Evolutionary conservation across 2,797 vertebrate genomes (phyloP).

Genomic region (Ambastaia sidthimunki): DNA sequence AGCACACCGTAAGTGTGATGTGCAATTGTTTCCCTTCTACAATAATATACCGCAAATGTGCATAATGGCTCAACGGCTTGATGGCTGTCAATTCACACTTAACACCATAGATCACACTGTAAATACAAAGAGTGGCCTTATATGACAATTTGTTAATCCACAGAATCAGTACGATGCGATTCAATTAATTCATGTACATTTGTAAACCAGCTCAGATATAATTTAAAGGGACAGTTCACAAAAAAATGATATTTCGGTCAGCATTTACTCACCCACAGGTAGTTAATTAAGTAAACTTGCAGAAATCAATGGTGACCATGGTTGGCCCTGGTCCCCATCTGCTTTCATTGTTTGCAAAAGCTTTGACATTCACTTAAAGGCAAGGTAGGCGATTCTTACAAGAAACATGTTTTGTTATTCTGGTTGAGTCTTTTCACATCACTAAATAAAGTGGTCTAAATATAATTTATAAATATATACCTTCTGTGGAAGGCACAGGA

Average conservation of each 20-base stretch:
- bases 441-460: too few species aligned
- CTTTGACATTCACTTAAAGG: too few species aligned
- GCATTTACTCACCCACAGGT: neutral
- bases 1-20: slow-evolving; percentile 8
- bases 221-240: neutral
- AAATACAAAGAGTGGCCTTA: slow-evolving; percentile 34
- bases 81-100: slow-evolving; percentile 47
- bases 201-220: slow-evolving; percentile 27
- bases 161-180: slow-evolving; percentile 9
- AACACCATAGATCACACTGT: slow-evolving; percentile 34
- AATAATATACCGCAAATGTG: slow-evolving; percentile 38
- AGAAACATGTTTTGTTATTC: too few species aligned
- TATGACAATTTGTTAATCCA: slow-evolving; percentile 9
- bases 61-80: slow-evolving; percentile 49
- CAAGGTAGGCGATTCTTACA: too few species aligned
- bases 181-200: slow-evolving; percentile 19
- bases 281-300: neutral
- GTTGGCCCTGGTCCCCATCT: neutral
- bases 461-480: too few species aligned
- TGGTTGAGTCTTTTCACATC: too few species aligned
- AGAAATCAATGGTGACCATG: neutral
- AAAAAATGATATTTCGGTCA: neutral
- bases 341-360: neutral
- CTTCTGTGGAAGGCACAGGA: too few species aligned
- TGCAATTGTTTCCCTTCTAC: slow-evolving; percentile 34